Conservation (phyloP, 2,888 invertebrate species). For the Mechanitis mazaeus region DNA sequence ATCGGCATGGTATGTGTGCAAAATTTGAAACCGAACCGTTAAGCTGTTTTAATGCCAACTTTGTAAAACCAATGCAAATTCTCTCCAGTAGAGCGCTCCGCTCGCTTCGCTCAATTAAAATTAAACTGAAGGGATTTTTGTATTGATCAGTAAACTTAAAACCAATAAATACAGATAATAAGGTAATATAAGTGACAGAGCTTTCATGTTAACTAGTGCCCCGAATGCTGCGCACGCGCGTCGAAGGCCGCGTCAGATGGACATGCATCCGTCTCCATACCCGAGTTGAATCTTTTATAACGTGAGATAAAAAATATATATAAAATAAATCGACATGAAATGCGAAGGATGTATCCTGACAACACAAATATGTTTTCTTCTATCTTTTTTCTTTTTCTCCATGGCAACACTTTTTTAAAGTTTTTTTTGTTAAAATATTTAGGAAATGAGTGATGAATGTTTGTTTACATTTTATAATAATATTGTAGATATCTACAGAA, state of each 20-base stretch:
- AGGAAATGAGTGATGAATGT: too few relatives aligned
- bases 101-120: too few relatives aligned
- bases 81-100: too few relatives aligned
- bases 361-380: conserved; percentile 51
- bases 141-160: neutral
- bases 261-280: conserved; percentile 51
- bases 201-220: conserved; percentile 30
- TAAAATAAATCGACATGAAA: conserved; percentile 38
- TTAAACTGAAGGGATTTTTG: too few relatives aligned
- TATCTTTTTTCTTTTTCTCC: neutral
- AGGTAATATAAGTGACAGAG: neutral
- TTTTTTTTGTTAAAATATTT: neutral
- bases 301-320: conserved; percentile 41
- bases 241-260: conserved; percentile 49
- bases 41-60: too few relatives aligned
- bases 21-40: too few relatives aligned
- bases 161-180: conserved; percentile 28
- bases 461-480: too few relatives aligned
- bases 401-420: too few relatives aligned
- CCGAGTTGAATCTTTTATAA: conserved; percentile 53
- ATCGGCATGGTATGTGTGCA: too few relatives aligned
- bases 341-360: conserved; percentile 39
- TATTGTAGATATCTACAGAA: too few relatives aligned
- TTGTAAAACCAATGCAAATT: too few relatives aligned
- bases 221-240: conserved; percentile 57